Conservation (phyloP, 2,797 vertebrate genomes). For the Cyprinodon diabolis region DNA sequence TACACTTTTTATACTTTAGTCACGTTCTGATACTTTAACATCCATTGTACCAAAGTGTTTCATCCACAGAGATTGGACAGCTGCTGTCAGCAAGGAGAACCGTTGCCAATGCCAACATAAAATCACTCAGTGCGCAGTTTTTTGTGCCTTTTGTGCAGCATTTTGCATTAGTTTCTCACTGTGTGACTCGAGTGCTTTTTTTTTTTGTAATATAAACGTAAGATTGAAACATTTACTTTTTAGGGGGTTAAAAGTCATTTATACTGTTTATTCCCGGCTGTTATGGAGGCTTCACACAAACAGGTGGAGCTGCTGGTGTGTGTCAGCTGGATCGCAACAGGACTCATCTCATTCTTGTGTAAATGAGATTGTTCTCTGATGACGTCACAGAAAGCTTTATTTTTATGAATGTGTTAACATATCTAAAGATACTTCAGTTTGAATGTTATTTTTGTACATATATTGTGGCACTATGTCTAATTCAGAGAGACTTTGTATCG, state of each 20-base stretch:
- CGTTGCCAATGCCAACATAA: slow-evolving; percentile 26
- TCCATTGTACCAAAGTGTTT: slow-evolving; percentile 19
- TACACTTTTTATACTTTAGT: not conserved
- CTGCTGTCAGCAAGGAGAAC: not conserved
- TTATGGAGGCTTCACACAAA: slow-evolving; percentile 31
- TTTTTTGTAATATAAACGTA: slow-evolving; percentile 14
- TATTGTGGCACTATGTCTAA: slow-evolving; percentile 61
- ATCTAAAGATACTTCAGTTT: slow-evolving; percentile 69
- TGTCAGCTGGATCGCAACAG: slow-evolving; percentile 60
- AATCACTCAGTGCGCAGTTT: slow-evolving; percentile 19
- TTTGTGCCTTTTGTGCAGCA: slow-evolving; percentile 57
- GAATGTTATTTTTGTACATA: slow-evolving; percentile 81
- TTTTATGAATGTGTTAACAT: slow-evolving; percentile 72
- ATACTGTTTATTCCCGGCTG: slow-evolving; percentile 16
- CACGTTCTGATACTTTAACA: not conserved
- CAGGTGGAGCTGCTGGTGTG: slow-evolving; percentile 22
- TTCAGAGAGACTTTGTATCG: slow-evolving; percentile 65
- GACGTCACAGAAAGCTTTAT: slow-evolving; percentile 76
- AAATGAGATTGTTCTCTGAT: slow-evolving; percentile 63
- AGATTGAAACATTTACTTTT: slow-evolving; percentile 14
- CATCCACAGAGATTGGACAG: slow-evolving; percentile 15
- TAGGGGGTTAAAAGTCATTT: slow-evolving; percentile 18
- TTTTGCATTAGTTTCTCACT: not conserved
- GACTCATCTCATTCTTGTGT: slow-evolving; percentile 73
- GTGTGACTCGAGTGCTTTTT: not conserved